These are phyloP conservation scores for Mobula hypostoma DNA, from an alignment of 2,113 vertebrate species.

Conservation along the genomic window DNA sequence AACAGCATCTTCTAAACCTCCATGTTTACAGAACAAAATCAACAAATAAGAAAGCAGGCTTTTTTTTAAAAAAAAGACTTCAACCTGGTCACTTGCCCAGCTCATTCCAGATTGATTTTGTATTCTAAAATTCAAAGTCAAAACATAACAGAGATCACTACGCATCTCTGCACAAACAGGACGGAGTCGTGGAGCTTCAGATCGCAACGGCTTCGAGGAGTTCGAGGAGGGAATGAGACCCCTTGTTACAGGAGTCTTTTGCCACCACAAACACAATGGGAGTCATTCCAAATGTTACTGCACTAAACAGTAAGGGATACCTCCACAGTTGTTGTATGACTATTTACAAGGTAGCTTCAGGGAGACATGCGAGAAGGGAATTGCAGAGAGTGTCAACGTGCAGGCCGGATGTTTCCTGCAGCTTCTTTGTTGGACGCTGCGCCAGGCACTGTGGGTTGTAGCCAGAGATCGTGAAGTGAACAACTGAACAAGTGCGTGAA, in stretches of 20 bases:
- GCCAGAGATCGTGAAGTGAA: background rate
- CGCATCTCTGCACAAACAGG: background rate
- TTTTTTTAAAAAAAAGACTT: background rate
- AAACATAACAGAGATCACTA: background rate
- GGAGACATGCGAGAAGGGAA: background rate
- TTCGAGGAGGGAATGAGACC: background rate
- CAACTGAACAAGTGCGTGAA: background rate
- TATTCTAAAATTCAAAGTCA: background rate
- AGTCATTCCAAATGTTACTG: background rate
- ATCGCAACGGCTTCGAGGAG: fast-evolving
- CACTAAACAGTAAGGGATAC: background rate
- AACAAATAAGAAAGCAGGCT: background rate
- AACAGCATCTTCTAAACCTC: background rate
- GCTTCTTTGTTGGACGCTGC: background rate
- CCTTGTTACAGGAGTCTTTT: background rate
- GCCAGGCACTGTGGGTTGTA: background rate
- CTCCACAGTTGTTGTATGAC: background rate
- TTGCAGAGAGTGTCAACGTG: background rate
- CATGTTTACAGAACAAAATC: background rate
- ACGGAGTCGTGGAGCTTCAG: background rate
- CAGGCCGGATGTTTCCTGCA: background rate
- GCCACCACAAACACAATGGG: background rate
- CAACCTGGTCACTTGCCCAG: background rate
- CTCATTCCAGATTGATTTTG: background rate
- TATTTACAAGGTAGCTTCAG: background rate